phyloP scores from a whole-genome alignment of 92 coral and sea anemone genomes.

The Porites lobata region DNA sequence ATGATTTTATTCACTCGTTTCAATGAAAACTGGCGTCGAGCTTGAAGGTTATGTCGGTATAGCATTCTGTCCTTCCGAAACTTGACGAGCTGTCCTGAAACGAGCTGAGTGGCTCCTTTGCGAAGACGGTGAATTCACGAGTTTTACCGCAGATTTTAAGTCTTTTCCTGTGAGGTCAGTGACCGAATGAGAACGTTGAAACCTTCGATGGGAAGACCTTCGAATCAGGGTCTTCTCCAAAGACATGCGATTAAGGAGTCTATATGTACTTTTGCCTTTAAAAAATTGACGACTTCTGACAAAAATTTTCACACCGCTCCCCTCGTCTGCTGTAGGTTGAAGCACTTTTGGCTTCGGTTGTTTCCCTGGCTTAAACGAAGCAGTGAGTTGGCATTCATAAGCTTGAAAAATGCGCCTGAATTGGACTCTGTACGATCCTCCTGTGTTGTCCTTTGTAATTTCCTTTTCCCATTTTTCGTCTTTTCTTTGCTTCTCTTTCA shows the following conservation, averaged over 20 bases:
- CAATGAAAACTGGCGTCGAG: neutral
- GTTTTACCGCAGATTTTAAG: neutral
- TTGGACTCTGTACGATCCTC: conserved; percentile 67
- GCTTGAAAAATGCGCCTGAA: conserved; percentile 57
- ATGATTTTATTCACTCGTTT: neutral
- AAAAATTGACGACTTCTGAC: neutral
- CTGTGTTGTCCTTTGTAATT: neutral
- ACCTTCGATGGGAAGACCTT: neutral
- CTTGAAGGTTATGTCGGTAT: neutral
- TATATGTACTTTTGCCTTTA: neutral
- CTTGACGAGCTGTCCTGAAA: neutral
- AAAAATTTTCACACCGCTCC: neutral
- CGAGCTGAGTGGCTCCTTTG: conserved; percentile 16
- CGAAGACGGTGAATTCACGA: neutral
- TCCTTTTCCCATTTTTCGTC: neutral
- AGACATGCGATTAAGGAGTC: conserved; percentile 38
- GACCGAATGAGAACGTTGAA: conserved; percentile 32
- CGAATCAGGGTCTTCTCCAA: conserved; percentile 4
- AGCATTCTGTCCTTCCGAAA: neutral
- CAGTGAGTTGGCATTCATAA: conserved; percentile 82
- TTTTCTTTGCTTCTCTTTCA: neutral
- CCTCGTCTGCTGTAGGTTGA: neutral
- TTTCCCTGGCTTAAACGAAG: conserved; percentile 69
- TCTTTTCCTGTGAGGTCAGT: conserved; percentile 6
- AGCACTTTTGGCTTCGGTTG: conserved; percentile 16